These are phyloP conservation scores for Prochilodus magdalenae DNA, from an alignment of 2,113 vertebrate genomes.

Conservation along the genomic window DNA sequence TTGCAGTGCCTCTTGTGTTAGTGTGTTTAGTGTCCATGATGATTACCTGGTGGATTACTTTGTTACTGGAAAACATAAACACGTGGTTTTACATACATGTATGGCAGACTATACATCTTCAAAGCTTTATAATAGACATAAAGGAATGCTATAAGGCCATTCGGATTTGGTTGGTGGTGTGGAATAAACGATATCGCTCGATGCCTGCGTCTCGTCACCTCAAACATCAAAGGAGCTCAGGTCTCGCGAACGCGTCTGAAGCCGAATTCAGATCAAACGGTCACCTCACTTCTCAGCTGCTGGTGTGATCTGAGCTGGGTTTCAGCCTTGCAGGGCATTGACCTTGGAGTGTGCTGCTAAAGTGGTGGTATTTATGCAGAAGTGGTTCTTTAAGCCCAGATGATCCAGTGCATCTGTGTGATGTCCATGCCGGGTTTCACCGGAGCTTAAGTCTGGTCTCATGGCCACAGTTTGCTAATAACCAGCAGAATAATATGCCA, in stretches of 20 bases:
- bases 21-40: not conserved
- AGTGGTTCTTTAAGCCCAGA: constrained; percentile 22
- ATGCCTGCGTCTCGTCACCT: constrained; percentile 11
- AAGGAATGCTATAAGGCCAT: constrained; percentile 42
- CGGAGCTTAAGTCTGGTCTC: constrained; percentile 1
- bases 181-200: constrained; percentile 10
- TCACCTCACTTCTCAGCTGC: constrained; percentile 12
- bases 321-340: constrained; percentile 22
- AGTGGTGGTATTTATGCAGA: constrained; percentile 19
- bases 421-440: constrained; percentile 21
- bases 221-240: not conserved
- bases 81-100: constrained; percentile 30
- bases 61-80: constrained; percentile 39
- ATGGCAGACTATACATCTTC: constrained; percentile 9
- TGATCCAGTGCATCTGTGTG: constrained; percentile 15
- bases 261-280: constrained; percentile 34
- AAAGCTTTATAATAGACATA: constrained; percentile 10
- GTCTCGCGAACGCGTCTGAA: constrained; percentile 17
- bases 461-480: not conserved
- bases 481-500: constrained; percentile 47
- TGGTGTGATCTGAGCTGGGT: constrained; percentile 42
- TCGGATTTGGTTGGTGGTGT: constrained; percentile 34
- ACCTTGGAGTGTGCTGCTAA: constrained; percentile 4
- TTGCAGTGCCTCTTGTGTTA: constrained; percentile 21
- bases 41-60: constrained; percentile 26